Conservation (phyloP, 2,797 vertebrate genomes). For the Paguma larvata region DNA sequence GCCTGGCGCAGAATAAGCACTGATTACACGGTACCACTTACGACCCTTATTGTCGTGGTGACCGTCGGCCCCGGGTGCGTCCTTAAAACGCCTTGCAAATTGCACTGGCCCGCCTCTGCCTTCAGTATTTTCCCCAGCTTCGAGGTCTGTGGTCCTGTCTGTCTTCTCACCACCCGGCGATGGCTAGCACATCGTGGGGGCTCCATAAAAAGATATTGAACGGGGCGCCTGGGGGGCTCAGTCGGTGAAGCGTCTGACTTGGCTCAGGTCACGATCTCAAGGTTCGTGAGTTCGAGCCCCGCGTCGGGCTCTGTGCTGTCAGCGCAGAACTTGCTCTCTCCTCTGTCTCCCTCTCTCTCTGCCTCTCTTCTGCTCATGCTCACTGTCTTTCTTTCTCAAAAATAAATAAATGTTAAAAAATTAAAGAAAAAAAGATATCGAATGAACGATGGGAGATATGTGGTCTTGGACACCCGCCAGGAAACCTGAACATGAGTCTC, state of each 20-base stretch:
- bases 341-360: no score
- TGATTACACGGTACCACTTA: no score
- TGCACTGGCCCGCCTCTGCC: not conserved
- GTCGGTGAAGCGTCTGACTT: no score
- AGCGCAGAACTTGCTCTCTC: no score
- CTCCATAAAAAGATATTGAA: not conserved
- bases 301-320: no score
- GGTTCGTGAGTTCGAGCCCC: no score
- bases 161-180: not conserved
- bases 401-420: no score
- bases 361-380: no score
- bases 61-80: not conserved
- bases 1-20: not conserved
- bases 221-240: fast-evolving
- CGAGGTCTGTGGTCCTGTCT: not conserved
- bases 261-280: no score
- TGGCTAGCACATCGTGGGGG: no score
- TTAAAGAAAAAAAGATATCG: no score
- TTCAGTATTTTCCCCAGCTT: not conserved
- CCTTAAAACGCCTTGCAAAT: not conserved
- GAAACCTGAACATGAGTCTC: not conserved
- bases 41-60: not conserved
- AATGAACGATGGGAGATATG: not conserved
- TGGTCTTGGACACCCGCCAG: not conserved
- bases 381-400: no score